Evolutionary conservation across 2,888 invertebrate genomes (phyloP).

Genomic region (Yponomeuta malinellus): DNA sequence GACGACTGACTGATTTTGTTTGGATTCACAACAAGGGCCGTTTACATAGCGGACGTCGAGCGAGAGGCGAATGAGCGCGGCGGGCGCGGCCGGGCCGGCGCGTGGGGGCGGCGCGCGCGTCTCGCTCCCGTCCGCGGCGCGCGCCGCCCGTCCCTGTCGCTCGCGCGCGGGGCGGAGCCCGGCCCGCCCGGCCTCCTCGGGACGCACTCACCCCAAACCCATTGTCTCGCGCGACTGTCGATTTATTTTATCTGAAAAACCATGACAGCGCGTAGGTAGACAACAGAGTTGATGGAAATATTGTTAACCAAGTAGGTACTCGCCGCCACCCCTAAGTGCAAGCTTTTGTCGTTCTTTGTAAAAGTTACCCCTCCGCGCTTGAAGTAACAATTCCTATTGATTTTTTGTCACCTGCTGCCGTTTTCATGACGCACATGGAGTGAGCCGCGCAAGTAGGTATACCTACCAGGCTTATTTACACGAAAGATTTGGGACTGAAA

Average conservation of each 20-base stretch:
- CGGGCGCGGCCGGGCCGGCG: slow-evolving; percentile 43
- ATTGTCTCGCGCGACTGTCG: slow-evolving; percentile 20
- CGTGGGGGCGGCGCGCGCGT: slow-evolving; percentile 20
- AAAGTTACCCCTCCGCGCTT: slow-evolving; percentile 7
- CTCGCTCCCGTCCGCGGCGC: slow-evolving; percentile 31
- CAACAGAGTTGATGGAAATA: slow-evolving; percentile 12
- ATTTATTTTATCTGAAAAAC: slow-evolving; percentile 20
- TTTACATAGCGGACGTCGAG: slow-evolving; percentile 83
- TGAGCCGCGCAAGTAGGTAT: no score
- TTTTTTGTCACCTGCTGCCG: slow-evolving; percentile 8
- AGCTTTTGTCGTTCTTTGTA: slow-evolving; percentile 8
- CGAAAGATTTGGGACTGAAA: no score
- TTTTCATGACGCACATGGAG: not conserved
- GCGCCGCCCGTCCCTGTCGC: slow-evolving; percentile 33
- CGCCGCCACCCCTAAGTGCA: slow-evolving; percentile 16
- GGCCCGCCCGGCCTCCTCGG: slow-evolving; percentile 29
- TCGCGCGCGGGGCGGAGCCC: slow-evolving; percentile 22
- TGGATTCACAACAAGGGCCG: slow-evolving; percentile 89
- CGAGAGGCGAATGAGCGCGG: slow-evolving; percentile 70
- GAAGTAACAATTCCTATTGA: slow-evolving; percentile 9
- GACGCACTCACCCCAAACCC: slow-evolving; percentile 19
- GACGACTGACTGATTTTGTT: slow-evolving; percentile 81
- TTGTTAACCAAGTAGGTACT: slow-evolving; percentile 25
- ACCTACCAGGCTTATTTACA: no score
- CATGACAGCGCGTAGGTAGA: slow-evolving; percentile 14